Evolutionary conservation across 2,888 invertebrate species (phyloP).

Genomic region (Xylota sylvarum): DNA sequence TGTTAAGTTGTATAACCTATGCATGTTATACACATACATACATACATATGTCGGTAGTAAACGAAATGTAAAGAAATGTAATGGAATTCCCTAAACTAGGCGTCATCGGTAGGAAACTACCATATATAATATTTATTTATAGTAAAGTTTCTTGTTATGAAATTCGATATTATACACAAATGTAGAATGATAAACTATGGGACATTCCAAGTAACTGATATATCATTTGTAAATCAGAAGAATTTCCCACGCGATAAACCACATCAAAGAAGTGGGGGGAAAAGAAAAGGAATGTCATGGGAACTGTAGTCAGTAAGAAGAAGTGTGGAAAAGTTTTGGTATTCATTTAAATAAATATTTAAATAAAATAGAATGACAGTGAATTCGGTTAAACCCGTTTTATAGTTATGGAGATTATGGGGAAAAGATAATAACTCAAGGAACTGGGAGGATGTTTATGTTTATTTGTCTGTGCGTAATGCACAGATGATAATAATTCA

Average conservation of each 20-base stretch:
- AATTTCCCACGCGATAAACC: constrained; percentile 40
- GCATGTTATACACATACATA: not conserved
- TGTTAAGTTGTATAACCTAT: not conserved
- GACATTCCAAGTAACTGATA: constrained; percentile 29
- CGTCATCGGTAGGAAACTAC: constrained; percentile 16
- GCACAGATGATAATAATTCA: too few species aligned
- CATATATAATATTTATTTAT: constrained; percentile 17
- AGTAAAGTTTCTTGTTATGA: constrained; percentile 22
- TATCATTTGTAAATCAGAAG: constrained; percentile 13
- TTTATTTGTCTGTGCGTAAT: not conserved
- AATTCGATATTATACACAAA: constrained; percentile 32
- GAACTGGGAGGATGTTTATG: not conserved
- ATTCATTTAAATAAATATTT: not conserved
- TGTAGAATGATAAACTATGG: constrained; percentile 2
- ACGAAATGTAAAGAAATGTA: not conserved
- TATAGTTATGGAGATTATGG: not conserved
- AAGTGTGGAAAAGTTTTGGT: not conserved
- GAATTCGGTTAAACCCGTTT: not conserved
- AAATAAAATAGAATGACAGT: not conserved
- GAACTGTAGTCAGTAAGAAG: constrained; percentile 1
- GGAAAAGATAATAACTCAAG: not conserved
- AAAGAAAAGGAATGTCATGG: constrained; percentile 20
- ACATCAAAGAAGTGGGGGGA: constrained; percentile 4
- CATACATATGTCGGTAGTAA: too few species aligned
- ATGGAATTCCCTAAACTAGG: constrained; percentile 4